A percentile compares a stretch with the other conserved stretches of the same genome.
Evolutionary conservation across 2,797 vertebrate species (phyloP).

Genomic region (Megalops cyprinoides): DNA sequence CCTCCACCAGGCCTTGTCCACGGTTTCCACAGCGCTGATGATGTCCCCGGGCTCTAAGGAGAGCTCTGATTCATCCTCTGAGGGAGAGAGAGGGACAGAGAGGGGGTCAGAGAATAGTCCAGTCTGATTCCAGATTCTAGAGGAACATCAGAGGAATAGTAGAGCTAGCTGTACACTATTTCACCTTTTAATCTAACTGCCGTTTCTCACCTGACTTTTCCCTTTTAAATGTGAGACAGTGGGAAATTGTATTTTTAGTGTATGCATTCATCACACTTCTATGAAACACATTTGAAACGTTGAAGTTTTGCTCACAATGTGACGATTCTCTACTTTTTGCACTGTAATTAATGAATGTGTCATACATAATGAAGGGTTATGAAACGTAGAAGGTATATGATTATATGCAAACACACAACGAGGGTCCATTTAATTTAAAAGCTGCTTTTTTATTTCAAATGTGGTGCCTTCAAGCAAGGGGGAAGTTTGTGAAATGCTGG

Average conservation of each 20-base stretch:
- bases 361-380: too few relatives aligned
- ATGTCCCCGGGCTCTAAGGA: conserved; percentile 79
- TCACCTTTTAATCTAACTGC: too few relatives aligned
- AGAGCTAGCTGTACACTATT: too few relatives aligned
- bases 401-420: not conserved
- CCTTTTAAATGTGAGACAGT: not conserved
- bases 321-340: too few relatives aligned
- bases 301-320: not conserved
- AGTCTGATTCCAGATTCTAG: not conserved
- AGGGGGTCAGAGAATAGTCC: not conserved
- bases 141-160: too few relatives aligned
- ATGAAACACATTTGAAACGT: not conserved
- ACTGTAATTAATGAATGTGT: too few relatives aligned
- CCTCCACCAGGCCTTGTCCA: conserved; percentile 81
- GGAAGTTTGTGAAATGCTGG: not conserved
- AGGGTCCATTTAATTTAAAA: not conserved
- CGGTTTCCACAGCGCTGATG: conserved; percentile 75
- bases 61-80: conserved; percentile 79
- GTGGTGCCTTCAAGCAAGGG: not conserved
- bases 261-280: too few relatives aligned
- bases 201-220: too few relatives aligned
- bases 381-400: not conserved
- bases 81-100: conserved; percentile 34
- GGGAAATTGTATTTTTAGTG: too few relatives aligned
- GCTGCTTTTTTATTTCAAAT: not conserved